Evolutionary conservation across 2,888 invertebrate species (phyloP), one percentile per base, ranked within the genome.

Genomic region (Cosmopolites sordidus): DNA sequence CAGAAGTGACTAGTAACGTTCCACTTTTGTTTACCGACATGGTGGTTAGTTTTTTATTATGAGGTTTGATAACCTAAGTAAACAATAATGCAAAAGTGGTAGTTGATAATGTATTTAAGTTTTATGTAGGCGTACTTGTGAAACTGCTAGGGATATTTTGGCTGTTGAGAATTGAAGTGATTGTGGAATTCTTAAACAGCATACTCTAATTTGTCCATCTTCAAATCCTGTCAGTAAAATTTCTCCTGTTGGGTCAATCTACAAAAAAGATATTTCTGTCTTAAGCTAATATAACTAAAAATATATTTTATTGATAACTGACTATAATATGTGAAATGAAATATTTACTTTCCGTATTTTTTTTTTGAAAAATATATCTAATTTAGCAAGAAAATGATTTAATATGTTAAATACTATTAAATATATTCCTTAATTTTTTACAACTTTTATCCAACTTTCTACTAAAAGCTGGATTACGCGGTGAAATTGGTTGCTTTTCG

Each of bases 201-300:
- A 62, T 4, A 68, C 60, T 37, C 90, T 78, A 64, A 91, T 71
- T 29, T 85, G 78, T 8, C 91, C 91, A 67, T 87, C 89, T 15
- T 74, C 76, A 60, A 87, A 91, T 1, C 83, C 88, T 1, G 84
- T 76, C 6, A 88, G 69, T 22, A 91, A 64, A 30, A 84, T 80
- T 17, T 80, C 78, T 11, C 87, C 88, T 0, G 80, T 78, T 16
- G 66, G 64, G 16, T 50, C 50, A 14, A 57, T 40, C 56, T 56
- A 16, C n/a, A 33, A 5, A n/a, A n/a, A n/a, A n/a, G n/a, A n/a
- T n/a, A n/a, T n/a, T n/a, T n/a, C n/a, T n/a, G n/a, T n/a, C n/a
- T n/a, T n/a, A n/a, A n/a, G n/a, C n/a, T n/a, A n/a, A n/a, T n/a
- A n/a, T n/a, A n/a, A n/a, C n/a, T n/a, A n/a, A n/a, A n/a, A n/a